Evolutionary conservation across 2,797 vertebrate genomes (phyloP).

Genomic region (Gymnocypris eckloni): DNA sequence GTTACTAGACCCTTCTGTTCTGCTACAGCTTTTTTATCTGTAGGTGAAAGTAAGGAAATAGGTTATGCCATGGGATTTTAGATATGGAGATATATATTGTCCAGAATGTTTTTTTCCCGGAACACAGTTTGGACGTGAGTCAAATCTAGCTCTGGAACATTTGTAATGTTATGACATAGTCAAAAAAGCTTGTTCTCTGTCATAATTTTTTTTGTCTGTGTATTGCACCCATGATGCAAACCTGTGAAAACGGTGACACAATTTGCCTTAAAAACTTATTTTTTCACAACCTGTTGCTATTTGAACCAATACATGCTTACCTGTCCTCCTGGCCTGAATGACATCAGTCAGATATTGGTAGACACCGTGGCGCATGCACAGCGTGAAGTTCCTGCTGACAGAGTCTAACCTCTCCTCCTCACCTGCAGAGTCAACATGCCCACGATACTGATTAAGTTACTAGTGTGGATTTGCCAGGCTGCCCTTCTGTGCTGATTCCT

Average conservation of each 20-base stretch:
- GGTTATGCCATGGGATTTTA: constrained; percentile 27
- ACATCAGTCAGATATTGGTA: constrained; percentile 21
- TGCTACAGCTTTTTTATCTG: neutral
- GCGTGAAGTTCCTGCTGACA: constrained; percentile 64
- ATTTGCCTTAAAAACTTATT: neutral
- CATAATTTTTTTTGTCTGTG: neutral
- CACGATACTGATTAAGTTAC: constrained; percentile 66
- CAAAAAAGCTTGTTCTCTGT: constrained; percentile 18
- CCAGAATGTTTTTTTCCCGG: constrained; percentile 7
- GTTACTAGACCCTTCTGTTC: neutral
- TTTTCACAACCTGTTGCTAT: neutral
- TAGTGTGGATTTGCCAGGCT: constrained; percentile 52
- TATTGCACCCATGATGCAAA: constrained; percentile 49
- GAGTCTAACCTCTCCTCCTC: constrained; percentile 56
- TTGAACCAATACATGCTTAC: neutral
- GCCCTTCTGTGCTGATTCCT: constrained; percentile 65
- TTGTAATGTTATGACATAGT: neutral
- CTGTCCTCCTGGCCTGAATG: constrained; percentile 11
- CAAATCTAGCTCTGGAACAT: neutral
- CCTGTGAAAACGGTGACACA: constrained; percentile 5
- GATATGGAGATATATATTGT: constrained; percentile 36
- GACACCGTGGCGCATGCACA: neutral
- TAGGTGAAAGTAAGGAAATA: constrained; percentile 19
- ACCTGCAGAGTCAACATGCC: constrained; percentile 61
- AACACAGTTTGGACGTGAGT: constrained; percentile 9